Evolutionary conservation across 2,888 invertebrate species (phyloP), one percentile per base, ranked within the genome.

Genomic region (Nipponacmea schrenckii): DNA sequence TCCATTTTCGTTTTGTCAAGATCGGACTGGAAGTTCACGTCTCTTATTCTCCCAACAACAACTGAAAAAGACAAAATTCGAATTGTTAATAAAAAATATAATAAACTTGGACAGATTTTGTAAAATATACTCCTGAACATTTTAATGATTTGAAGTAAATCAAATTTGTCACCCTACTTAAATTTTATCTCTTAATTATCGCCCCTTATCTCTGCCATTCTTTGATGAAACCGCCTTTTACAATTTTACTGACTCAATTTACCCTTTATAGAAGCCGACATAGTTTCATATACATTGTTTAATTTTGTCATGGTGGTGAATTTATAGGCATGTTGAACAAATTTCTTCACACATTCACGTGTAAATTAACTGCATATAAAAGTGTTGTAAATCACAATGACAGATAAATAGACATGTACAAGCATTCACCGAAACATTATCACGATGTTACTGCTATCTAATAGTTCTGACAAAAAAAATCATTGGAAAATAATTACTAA

Each of bases 301-400:
- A 24, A 20, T 24, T 56, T 8, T 12, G 24, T 24, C 56, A 56
- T 20, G 56, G 56, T 24, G 56, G 20, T 56, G 8, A 20, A 20
- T 56, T 56, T 24, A 56, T 56, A 56, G 24, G n/a, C 24, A 56
- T 56, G 56, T 56, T 56, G 24, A 56, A 56, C 56, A 24, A 56
- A 56, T 56, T 20, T 56, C 39, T 39, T 39, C 20, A 56, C 20
- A 56, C 56, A 56, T 56, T 3, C 56, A 24, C 20, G 20, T 24
- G 56, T 56, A 56, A 56, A 56, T 56, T 56, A 56, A 56, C 24
- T 14, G 39, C 39, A 39, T 39, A 39, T 39, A 39, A 39, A 8
- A 39, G 8, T 39, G 39, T 24, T 56, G 15, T 24, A 24, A 24
- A 24, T 24, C 14, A 24, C 24, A 56, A 2, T 56, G 56, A 12